Percentiles rank a stretch among this genome's conserved stretches.
These are phyloP conservation scores for Calephelis nemesis DNA, from an alignment of 1,140 invertebrate species.

Conservation along the genomic window DNA sequence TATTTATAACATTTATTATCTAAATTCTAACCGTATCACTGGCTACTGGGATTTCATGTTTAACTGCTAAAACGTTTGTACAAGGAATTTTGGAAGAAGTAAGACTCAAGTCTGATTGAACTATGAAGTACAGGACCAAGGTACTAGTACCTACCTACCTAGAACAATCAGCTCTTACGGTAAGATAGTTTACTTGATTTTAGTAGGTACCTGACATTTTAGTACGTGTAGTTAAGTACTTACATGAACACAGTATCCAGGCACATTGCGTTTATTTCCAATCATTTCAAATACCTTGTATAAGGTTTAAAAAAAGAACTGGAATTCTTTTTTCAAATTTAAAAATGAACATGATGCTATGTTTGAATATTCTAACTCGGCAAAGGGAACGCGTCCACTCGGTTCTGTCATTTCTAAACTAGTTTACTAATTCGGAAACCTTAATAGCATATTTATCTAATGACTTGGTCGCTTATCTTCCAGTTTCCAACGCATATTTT, in stretches of 20 bases:
- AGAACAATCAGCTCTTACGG: no score
- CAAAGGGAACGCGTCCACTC: constrained; percentile 22
- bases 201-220: not conserved
- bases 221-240: not conserved
- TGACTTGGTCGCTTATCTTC: constrained; percentile 44
- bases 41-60: no score
- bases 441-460: constrained; percentile 68
- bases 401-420: constrained; percentile 36
- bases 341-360: constrained; percentile 4
- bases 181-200: no score
- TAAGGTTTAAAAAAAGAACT: not conserved
- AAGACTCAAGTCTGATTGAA: no score
- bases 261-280: not conserved
- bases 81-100: no score
- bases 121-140: no score
- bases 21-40: no score
- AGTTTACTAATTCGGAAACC: constrained; percentile 38
- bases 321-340: not conserved
- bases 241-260: not conserved
- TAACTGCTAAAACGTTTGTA: no score
- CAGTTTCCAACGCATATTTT: constrained; percentile 7
- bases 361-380: not conserved
- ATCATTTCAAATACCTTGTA: constrained; percentile 3
- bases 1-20: no score
- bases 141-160: no score